phyloP scores from a whole-genome alignment of 2,113 vertebrate species.

The Potamarius usumacintae region DNA sequence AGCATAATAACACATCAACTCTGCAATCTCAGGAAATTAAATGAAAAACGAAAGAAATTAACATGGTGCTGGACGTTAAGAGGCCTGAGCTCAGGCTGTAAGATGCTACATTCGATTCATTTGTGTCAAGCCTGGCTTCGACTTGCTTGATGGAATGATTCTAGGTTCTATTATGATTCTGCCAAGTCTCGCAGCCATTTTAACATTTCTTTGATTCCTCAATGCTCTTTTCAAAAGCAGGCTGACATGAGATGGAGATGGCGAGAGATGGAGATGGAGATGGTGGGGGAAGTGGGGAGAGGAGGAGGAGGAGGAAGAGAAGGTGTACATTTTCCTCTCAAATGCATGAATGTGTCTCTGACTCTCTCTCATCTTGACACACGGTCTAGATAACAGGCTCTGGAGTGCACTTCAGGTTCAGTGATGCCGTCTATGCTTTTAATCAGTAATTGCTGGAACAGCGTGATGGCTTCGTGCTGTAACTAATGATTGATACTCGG shows the following conservation, averaged over 20 bases:
- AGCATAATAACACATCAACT: conserved; percentile 31
- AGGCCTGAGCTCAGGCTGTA: conserved; percentile 59
- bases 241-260: conserved; percentile 55
- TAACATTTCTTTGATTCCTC: conserved; percentile 70
- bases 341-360: conserved; percentile 73
- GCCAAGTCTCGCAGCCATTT: conserved; percentile 67
- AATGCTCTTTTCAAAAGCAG: conserved; percentile 65
- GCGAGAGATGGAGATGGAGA: conserved; percentile 38
- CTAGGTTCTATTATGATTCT: conserved; percentile 74
- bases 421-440: conserved; percentile 64
- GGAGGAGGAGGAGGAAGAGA: conserved; percentile 10
- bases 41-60: conserved; percentile 36
- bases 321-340: conserved; percentile 61
- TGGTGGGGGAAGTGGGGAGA: conserved; percentile 10
- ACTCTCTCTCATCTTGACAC: conserved; percentile 61
- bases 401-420: conserved; percentile 49
- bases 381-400: conserved; percentile 52
- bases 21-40: conserved; percentile 25
- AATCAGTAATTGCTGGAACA: conserved; percentile 76
- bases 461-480: conserved; percentile 70
- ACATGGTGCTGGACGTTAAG: conserved; percentile 49
- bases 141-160: conserved; percentile 79
- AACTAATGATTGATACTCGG: conserved; percentile 74
- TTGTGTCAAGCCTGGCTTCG: conserved; percentile 47
- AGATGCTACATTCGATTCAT: conserved; percentile 64